These are phyloP conservation scores for Xestia sexstrigata DNA, from an alignment of 2,888 invertebrate species.

Conservation along the genomic window DNA sequence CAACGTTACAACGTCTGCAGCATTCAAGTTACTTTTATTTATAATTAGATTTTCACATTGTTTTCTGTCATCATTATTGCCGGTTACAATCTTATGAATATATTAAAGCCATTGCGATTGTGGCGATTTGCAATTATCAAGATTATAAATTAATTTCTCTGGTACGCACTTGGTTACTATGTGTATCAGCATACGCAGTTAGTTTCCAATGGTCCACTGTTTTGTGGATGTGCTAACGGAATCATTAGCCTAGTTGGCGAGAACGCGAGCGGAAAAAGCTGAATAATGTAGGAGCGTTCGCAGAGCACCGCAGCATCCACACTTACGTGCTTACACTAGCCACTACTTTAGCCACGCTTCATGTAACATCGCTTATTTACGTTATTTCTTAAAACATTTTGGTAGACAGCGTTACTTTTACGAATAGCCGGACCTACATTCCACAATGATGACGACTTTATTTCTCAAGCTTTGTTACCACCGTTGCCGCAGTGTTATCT, in stretches of 20 bases:
- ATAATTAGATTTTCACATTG: too few relatives aligned
- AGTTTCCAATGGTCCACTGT: constrained; percentile 84
- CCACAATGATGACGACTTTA: neutral
- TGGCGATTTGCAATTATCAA: constrained; percentile 17
- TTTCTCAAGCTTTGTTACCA: neutral
- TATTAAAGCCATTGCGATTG: neutral
- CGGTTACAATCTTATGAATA: neutral
- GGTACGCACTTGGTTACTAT: constrained; percentile 52
- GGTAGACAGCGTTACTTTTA: constrained; percentile 29
- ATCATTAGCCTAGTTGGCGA: constrained; percentile 87
- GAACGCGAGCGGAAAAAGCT: constrained; percentile 86
- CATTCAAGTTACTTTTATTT: neutral
- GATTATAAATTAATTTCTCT: constrained; percentile 69
- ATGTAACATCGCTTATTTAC: constrained; percentile 70
- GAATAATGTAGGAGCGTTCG: constrained; percentile 82
- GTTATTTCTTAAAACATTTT: constrained; percentile 46
- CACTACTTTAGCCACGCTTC: constrained; percentile 67
- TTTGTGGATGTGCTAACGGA: constrained; percentile 89
- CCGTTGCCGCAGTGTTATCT: neutral
- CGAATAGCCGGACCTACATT: constrained; percentile 36
- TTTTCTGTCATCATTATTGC: too few relatives aligned
- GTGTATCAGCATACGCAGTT: constrained; percentile 79
- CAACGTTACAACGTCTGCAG: constrained; percentile 14
- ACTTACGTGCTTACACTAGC: constrained; percentile 54
- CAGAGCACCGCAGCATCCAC: constrained; percentile 66